These are phyloP conservation scores for Argyresthia albistria DNA, from an alignment of 2,888 invertebrate genomes.

Conservation along the genomic window DNA sequence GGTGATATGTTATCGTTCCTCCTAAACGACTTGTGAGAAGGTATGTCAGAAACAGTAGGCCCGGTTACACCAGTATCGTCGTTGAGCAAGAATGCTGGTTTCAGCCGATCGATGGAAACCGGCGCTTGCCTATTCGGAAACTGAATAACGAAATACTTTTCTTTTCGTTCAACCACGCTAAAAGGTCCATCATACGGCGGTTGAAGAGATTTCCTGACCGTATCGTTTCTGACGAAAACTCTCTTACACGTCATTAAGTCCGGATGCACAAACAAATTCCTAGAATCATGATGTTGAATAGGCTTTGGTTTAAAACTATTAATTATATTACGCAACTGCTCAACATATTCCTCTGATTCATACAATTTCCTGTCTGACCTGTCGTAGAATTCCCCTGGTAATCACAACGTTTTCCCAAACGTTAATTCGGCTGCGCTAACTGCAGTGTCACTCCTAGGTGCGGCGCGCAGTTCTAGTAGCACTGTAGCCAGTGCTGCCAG, in stretches of 20 bases:
- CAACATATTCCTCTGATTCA: neutral
- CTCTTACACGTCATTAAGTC: neutral
- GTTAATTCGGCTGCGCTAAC: slow-evolving; percentile 3
- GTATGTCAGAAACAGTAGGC: too few relatives aligned
- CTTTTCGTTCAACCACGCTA: neutral
- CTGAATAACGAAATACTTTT: neutral
- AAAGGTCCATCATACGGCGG: neutral
- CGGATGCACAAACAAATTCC: neutral
- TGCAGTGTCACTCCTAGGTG: neutral
- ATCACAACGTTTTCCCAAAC: neutral
- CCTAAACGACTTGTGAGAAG: too few relatives aligned
- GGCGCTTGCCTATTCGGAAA: neutral
- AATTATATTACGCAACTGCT: neutral
- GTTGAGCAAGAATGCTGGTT: neutral
- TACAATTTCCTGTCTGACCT: neutral
- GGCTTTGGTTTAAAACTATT: neutral
- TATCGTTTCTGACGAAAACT: slow-evolving; percentile 1
- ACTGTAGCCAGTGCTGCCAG: too few relatives aligned
- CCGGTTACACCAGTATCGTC: neutral
- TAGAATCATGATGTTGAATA: neutral
- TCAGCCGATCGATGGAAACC: neutral
- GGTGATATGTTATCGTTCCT: too few relatives aligned
- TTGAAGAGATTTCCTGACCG: neutral
- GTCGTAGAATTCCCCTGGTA: slow-evolving; percentile 5
- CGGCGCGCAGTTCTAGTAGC: slow-evolving; percentile 11